phyloP scores from a whole-genome alignment of 2,888 invertebrate species.

The Melanostoma mellinum region DNA sequence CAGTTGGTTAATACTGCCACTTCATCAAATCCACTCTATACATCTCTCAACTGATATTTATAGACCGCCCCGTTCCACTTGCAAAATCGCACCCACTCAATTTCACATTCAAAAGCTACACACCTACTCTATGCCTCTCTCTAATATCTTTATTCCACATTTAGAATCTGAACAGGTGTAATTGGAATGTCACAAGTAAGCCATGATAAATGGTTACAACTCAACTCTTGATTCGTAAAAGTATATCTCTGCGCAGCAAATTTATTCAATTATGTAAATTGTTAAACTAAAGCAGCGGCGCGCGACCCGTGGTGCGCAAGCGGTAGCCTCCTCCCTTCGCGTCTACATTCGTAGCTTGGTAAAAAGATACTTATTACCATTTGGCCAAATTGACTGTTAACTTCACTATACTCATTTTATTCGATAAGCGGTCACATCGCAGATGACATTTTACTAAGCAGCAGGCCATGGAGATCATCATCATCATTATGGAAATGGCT shows the following conservation, averaged over 20 bases:
- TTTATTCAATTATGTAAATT: conserved; percentile 71
- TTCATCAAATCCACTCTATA: conserved; percentile 9
- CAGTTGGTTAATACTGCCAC: conserved; percentile 19
- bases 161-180: conserved; percentile 66
- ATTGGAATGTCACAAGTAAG: conserved; percentile 70
- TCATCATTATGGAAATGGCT: conserved; percentile 16
- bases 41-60: conserved; percentile 12
- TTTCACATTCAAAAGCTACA: neutral
- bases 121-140: conserved; percentile 5
- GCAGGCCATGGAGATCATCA: conserved; percentile 44
- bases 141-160: conserved; percentile 51
- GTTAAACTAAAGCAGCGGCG: neutral
- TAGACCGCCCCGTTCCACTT: conserved; percentile 10
- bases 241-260: conserved; percentile 41
- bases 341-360: neutral
- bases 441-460: conserved; percentile 42
- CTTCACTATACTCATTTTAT: conserved; percentile 29
- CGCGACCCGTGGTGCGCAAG: neutral
- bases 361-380: neutral
- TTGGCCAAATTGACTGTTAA: conserved; percentile 63
- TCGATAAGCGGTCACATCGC: conserved; percentile 16
- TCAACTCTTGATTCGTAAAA: conserved; percentile 51
- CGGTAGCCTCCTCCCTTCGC: neutral
- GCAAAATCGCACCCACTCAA: conserved; percentile 38
- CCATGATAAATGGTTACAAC: conserved; percentile 68